Percentiles rank a stretch among this genome's conserved stretches.
These are phyloP conservation scores for Hycleus phaleratus DNA, from an alignment of 1,140 invertebrate species.

Conservation along the genomic window DNA sequence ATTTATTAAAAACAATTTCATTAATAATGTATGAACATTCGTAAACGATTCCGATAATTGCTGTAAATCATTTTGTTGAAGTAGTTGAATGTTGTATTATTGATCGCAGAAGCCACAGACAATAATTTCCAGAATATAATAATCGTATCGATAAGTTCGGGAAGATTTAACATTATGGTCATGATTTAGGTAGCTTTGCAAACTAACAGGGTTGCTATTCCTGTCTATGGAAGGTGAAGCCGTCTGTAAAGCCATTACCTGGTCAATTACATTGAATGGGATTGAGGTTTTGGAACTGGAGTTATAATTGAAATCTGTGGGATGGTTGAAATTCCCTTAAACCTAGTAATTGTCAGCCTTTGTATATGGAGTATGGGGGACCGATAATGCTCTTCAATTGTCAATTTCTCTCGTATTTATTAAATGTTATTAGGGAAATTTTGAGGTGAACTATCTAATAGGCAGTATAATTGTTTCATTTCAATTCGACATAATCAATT, in stretches of 20 bases:
- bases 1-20: too few species aligned
- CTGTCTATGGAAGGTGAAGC: conserved; percentile 33
- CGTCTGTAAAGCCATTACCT: conserved; percentile 39
- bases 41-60: too few species aligned
- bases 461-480: too few species aligned
- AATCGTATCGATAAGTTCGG: conserved; percentile 14
- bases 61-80: too few species aligned
- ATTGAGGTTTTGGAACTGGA: conserved; percentile 37
- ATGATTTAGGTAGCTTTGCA: conserved; percentile 19
- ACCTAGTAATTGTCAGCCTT: conserved; percentile 41
- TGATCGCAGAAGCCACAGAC: neutral
- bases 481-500: too few species aligned
- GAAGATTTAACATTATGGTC: conserved; percentile 13
- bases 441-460: too few species aligned
- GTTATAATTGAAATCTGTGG: conserved; percentile 42
- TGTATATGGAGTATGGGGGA: conserved; percentile 25
- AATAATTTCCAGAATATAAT: conserved; percentile 9
- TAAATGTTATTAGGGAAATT: too few species aligned
- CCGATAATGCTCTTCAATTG: conserved; percentile 12
- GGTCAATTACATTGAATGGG: conserved; percentile 42
- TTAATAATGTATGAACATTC: too few species aligned
- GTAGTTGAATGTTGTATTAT: too few species aligned
- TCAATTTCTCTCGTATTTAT: neutral
- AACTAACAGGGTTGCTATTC: conserved; percentile 27
- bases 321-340: conserved; percentile 40